phyloP scores from a whole-genome alignment of 2,888 invertebrate species.

The Agapostemon virescens region DNA sequence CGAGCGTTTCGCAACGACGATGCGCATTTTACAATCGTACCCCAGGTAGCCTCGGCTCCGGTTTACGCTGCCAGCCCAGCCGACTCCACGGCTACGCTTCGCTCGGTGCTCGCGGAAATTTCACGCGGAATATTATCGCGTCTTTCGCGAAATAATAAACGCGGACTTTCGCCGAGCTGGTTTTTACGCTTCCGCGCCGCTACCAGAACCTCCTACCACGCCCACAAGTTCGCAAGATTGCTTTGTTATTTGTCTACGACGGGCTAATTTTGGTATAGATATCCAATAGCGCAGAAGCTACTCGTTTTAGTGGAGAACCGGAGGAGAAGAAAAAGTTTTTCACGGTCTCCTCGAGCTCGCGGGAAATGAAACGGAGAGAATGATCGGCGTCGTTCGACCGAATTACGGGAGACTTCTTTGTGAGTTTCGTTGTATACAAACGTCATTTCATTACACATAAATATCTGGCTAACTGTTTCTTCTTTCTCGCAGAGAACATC shows the following conservation, averaged over 20 bases:
- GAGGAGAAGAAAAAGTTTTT: background rate
- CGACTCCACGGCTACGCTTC: background rate
- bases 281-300: background rate
- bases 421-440: background rate
- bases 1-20: constrained; percentile 38
- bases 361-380: background rate
- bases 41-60: background rate
- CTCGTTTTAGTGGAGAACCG: background rate
- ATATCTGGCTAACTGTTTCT: no score
- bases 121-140: constrained; percentile 38
- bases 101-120: constrained; percentile 15
- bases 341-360: background rate
- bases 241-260: constrained; percentile 15
- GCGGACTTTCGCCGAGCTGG: constrained; percentile 4
- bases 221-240: background rate
- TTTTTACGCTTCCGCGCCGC: background rate
- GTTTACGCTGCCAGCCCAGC: constrained; percentile 8
- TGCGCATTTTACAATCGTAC: constrained; percentile 40
- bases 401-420: background rate
- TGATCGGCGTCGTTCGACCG: background rate
- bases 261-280: constrained; percentile 21
- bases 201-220: background rate
- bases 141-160: constrained; percentile 44
- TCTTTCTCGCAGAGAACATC: no score
- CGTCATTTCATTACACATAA: no score